Base-by-base conservation (phyloP, 1,140 invertebrate genomes). In the Zaprionus tsacasi region DNA sequence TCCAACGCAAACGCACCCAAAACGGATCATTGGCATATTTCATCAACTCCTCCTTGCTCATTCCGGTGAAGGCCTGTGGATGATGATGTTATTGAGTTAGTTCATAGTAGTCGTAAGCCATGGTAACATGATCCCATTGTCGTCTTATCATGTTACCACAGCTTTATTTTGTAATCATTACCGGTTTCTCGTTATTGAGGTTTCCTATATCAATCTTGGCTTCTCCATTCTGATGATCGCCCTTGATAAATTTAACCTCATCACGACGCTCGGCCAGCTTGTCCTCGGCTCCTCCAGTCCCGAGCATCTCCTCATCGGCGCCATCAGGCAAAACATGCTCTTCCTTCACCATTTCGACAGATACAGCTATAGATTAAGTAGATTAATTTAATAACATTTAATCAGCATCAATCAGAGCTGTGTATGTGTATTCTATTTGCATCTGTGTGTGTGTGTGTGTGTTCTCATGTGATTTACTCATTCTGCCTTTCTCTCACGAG, bases 1-100 rank as follows among this genome's bases (percentile, higher is more conserved):
- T 94, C 96, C 96, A 97, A 79, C 98, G 94, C 52, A 98, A 93
- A 56, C 95, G 95, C 33, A 98, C 94, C 97, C 98, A 99, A 91
- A 98, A 98, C 35, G 97, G 97, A 93, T 98, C 97, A 87, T 97
- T 97, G 0, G 97, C 97, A 83, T 95, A 97, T 93, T 97, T 97
- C 96, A 98, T 96, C 55, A 99, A 93, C 91, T 98, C 98, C 86
- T 98, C 97, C 93, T 98, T 98, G 5, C 95, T 96, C 94, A 99
- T 95, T 8, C 97, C 97, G 15, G 96, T 95, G 76, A 97, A 96
- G 8, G 94, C 92, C 94, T 94, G 78, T 3, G 35, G 54, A 59
- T 54, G 45, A 36, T 54, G 45, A 36, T 12, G 17, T 21, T 21
- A 15, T 52, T 13, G 50, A 12, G 35, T 60, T 57, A 45, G n/a